phyloP scores from a whole-genome alignment of 2,888 invertebrate species.

The Lampropteryx suffumata region DNA sequence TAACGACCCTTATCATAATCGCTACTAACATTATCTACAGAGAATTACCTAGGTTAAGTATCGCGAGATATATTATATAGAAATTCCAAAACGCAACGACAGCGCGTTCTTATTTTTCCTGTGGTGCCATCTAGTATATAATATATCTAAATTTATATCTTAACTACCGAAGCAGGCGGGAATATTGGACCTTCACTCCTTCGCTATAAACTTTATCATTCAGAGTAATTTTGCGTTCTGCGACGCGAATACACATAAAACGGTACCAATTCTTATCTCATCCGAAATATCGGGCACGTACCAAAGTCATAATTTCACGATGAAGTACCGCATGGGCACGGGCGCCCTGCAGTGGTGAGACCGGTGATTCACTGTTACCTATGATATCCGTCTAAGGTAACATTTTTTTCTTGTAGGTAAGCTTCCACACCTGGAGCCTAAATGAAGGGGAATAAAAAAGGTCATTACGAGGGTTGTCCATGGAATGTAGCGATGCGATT shows the following conservation, averaged over 20 bases:
- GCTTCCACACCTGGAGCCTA: slow-evolving; percentile 52
- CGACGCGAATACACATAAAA: slow-evolving; percentile 65
- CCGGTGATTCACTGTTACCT: slow-evolving; percentile 66
- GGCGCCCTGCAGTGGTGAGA: slow-evolving; percentile 58
- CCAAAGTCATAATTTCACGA: slow-evolving; percentile 74
- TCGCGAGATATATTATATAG: too few relatives aligned
- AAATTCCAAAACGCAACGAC: too few relatives aligned
- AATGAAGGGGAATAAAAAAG: slow-evolving; percentile 56
- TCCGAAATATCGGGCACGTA: slow-evolving; percentile 75
- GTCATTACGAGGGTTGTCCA: slow-evolving; percentile 49
- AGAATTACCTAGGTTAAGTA: too few relatives aligned
- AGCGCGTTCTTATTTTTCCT: too few relatives aligned
- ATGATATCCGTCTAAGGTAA: slow-evolving; percentile 50
- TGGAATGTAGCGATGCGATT: slow-evolving; percentile 37
- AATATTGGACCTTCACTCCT: slow-evolving; percentile 41
- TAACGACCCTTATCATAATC: too few relatives aligned
- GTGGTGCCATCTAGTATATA: too few relatives aligned
- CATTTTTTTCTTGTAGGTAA: slow-evolving; percentile 42
- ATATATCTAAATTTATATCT: background rate
- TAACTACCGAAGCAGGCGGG: slow-evolving; percentile 12
- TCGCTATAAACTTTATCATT: slow-evolving; percentile 43
- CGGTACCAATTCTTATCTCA: slow-evolving; percentile 68
- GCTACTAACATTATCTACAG: too few relatives aligned
- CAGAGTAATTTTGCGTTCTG: slow-evolving; percentile 60
- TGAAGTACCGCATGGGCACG: slow-evolving; percentile 70